Conservation (phyloP, 2,888 invertebrate species). For the Agonopterix heracliana region DNA sequence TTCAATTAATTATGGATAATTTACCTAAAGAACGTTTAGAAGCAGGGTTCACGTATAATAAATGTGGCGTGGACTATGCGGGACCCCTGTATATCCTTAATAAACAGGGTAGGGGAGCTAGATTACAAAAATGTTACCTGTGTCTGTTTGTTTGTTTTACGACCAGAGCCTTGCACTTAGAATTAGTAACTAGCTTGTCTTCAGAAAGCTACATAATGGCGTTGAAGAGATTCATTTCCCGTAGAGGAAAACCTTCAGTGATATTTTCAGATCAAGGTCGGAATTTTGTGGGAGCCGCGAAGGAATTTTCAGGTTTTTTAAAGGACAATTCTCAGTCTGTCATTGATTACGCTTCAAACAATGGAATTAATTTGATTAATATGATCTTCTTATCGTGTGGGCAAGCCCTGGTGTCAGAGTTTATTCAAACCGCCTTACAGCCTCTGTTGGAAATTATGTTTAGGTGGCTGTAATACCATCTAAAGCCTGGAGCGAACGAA, state of each 20-base stretch:
- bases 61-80: slow-evolving; percentile 9
- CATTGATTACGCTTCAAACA: not conserved
- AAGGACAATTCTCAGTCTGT: not conserved
- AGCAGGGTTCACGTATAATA: slow-evolving; percentile 2
- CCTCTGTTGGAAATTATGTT: too few species aligned
- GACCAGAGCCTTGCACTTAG: slow-evolving; percentile 10
- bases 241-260: not conserved
- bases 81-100: slow-evolving; percentile 10
- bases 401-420: too few species aligned
- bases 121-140: slow-evolving; percentile 4
- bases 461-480: too few species aligned
- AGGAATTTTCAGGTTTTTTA: not conserved
- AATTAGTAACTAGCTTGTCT: slow-evolving; percentile 6
- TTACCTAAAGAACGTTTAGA: slow-evolving; percentile 2
- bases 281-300: not conserved
- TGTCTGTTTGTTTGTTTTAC: slow-evolving; percentile 11
- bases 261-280: not conserved
- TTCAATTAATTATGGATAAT: too few species aligned
- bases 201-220: not conserved
- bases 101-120: slow-evolving; percentile 7
- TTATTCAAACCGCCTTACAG: too few species aligned
- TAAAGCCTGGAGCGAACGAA: too few species aligned
- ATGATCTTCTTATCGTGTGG: too few species aligned
- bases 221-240: not conserved
- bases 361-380: too few species aligned